Evolutionary conservation across 2,888 invertebrate species (phyloP).

Genomic region (Microdon myrmicae): DNA sequence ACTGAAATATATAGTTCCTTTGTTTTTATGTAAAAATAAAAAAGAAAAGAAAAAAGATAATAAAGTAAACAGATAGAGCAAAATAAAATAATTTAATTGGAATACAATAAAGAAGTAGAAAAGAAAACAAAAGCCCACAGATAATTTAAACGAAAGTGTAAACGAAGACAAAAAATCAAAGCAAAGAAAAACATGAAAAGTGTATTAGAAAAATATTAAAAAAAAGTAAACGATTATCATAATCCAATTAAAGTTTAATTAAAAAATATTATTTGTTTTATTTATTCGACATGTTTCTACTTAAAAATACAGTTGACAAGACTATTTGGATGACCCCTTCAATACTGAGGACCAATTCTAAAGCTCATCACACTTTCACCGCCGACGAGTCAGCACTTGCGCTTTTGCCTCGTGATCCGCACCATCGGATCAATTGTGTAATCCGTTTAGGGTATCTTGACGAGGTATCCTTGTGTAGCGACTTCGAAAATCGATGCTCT

Average conservation of each 20-base stretch:
- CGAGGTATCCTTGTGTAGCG: too few species aligned
- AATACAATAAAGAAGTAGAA: conserved; percentile 49
- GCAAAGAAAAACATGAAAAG: conserved; percentile 55
- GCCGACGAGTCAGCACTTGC: too few species aligned
- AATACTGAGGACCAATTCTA: too few species aligned
- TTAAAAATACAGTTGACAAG: too few species aligned
- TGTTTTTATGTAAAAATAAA: conserved; percentile 66
- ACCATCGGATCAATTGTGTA: too few species aligned
- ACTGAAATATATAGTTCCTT: conserved; percentile 68
- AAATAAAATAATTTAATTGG: conserved; percentile 62
- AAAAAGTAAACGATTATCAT: conserved; percentile 27
- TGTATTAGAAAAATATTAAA: conserved; percentile 56
- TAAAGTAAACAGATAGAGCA: conserved; percentile 31
- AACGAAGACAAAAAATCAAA: conserved; percentile 51
- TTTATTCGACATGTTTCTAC: conserved; percentile 4
- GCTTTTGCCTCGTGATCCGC: too few species aligned
- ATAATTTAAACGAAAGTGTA: conserved; percentile 50
- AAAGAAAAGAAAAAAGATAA: conserved; percentile 50
- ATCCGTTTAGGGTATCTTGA: too few species aligned
- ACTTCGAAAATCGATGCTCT: too few species aligned
- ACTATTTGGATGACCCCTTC: too few species aligned
- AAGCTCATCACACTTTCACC: too few species aligned
- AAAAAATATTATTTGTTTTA: conserved; percentile 23
- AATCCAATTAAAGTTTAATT: conserved; percentile 42
- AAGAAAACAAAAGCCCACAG: conserved; percentile 54